These are phyloP conservation scores for Calameuta filiformis DNA, from an alignment of 2,888 invertebrate genomes.

Conservation along the genomic window DNA sequence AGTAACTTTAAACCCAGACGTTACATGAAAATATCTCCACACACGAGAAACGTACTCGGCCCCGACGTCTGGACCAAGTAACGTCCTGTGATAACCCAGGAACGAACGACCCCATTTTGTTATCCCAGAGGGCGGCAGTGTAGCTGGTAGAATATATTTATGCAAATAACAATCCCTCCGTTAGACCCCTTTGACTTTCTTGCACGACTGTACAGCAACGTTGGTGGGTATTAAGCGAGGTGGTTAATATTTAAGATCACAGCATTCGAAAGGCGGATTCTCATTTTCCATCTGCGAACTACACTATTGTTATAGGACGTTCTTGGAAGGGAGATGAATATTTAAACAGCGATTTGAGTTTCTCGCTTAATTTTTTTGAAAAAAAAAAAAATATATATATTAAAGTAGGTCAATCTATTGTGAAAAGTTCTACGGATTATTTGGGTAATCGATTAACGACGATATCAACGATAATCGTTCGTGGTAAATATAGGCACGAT, in stretches of 20 bases:
- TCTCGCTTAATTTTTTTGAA: no score
- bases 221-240: conserved; percentile 45
- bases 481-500: neutral
- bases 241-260: conserved; percentile 46
- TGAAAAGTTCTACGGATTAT: neutral
- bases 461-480: neutral
- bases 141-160: conserved; percentile 31
- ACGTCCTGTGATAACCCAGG: conserved; percentile 10
- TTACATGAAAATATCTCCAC: neutral
- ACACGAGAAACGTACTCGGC: neutral
- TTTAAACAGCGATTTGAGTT: no score
- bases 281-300: neutral
- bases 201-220: conserved; percentile 21
- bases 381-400: no score
- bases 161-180: conserved; percentile 29
- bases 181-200: conserved; percentile 12
- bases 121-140: conserved; percentile 3
- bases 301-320: no score
- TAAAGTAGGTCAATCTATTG: neutral
- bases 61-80: neutral
- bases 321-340: no score
- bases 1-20: neutral
- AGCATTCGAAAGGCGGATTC: neutral
- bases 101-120: conserved; percentile 14
- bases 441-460: neutral